Percentiles rank a stretch among this genome's conserved stretches.
phyloP scores from a whole-genome alignment of 1,140 invertebrate genomes.

The Eurosta solidaginis region DNA sequence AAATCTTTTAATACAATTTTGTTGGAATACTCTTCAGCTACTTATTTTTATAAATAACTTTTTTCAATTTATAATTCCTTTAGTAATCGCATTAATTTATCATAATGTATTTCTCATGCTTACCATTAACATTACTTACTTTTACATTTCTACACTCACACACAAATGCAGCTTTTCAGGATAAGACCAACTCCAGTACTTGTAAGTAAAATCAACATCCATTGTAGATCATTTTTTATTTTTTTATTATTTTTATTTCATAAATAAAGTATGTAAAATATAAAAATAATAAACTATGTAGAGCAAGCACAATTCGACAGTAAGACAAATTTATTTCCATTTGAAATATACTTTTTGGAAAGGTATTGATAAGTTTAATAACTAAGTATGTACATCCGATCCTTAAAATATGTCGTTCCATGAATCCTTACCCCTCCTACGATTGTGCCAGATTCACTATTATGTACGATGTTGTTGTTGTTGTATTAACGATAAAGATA shows the following conservation, averaged over 20 bases:
- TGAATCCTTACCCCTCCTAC: too few species aligned
- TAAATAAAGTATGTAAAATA: too few species aligned
- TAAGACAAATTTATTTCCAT: too few species aligned
- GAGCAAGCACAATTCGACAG: too few species aligned
- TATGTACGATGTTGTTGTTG: too few species aligned
- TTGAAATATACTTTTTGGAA: too few species aligned
- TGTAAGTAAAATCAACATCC: constrained; percentile 78
- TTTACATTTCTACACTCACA: constrained; percentile 34
- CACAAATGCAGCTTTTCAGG: constrained; percentile 83
- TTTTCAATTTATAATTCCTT: background rate
- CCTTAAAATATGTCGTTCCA: too few species aligned
- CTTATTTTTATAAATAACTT: background rate
- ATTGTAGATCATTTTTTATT: constrained; percentile 26
- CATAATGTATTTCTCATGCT: constrained; percentile 28
- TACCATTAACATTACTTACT: constrained; percentile 47
- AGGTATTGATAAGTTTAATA: too few species aligned
- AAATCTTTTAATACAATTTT: background rate
- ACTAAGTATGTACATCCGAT: too few species aligned
- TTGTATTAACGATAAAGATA: too few species aligned
- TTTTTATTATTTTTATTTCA: constrained; percentile 1
- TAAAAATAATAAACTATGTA: too few species aligned
- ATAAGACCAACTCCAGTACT: constrained; percentile 94
- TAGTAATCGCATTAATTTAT: background rate
- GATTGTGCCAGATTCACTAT: too few species aligned
- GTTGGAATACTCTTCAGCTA: background rate